phyloP scores from a whole-genome alignment of 1,140 invertebrate genomes.

The Drosophila sturtevanti region DNA sequence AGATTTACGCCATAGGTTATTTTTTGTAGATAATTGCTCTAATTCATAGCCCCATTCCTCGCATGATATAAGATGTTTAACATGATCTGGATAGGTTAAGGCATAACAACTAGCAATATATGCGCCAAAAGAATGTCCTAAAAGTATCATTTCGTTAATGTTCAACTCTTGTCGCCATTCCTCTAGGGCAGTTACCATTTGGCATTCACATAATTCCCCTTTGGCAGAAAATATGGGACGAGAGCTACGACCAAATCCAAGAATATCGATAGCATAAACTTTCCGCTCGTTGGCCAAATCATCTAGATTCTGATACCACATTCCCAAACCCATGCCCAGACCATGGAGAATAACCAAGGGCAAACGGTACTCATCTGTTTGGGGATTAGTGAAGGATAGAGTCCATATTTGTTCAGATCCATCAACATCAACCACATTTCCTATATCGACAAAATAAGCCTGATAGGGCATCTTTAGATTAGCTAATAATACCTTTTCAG shows the following conservation, averaged over 20 bases:
- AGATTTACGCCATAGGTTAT: not conserved
- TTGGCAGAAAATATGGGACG: conserved; percentile 89
- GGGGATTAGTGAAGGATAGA: conserved; percentile 86
- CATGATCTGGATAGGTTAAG: conserved; percentile 87
- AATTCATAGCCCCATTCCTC: conserved; percentile 95
- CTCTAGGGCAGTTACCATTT: conserved; percentile 91
- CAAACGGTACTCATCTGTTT: conserved; percentile 79
- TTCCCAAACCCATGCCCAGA: conserved; percentile 90
- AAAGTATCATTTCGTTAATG: conserved; percentile 90
- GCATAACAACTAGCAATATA: conserved; percentile 92
- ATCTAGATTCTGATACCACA: conserved; percentile 93
- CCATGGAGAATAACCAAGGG: conserved; percentile 94
- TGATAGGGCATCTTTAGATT: conserved; percentile 83
- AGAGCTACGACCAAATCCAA: conserved; percentile 93
- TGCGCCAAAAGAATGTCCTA: conserved; percentile 94
- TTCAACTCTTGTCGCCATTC: conserved; percentile 92
- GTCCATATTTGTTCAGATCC: conserved; percentile 90
- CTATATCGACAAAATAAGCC: conserved; percentile 88
- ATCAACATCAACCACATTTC: conserved; percentile 85
- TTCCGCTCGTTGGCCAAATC: conserved; percentile 87
- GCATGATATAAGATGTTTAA: conserved; percentile 92
- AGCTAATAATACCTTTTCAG: conserved; percentile 6
- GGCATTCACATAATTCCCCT: conserved; percentile 88
- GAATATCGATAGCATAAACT: conserved; percentile 92
- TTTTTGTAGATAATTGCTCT: conserved; percentile 84